Evolutionary conservation across 1,140 invertebrate genomes (phyloP), one percentile per base, ranked within the genome.

Genomic region (Megalonaias nervosa): DNA sequence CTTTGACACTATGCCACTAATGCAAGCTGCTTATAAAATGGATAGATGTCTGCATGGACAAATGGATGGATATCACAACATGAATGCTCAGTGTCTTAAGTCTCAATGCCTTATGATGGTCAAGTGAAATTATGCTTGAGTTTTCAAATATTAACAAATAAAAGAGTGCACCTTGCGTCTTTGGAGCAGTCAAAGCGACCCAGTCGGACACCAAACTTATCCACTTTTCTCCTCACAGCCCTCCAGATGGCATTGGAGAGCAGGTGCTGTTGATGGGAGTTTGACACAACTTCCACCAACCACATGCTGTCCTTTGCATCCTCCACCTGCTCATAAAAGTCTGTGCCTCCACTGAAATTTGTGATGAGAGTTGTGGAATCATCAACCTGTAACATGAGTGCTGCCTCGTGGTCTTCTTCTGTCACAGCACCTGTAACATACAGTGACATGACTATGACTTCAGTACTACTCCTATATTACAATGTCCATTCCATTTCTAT

Each of bases 251-350:
- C 68, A 70, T 87, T 82, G 9, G 81, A 80, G 1, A 85, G 74
- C 19, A 80, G 23, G 14, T 70, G 55, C 16, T 79, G 61, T 15
- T 76, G 71, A 21, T 82, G 67, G 14, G 69, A 73, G 38, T 11
- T 48, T 48, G 11, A 48, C 14, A 85, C 67, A 13, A 93, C 91
- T 81, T 92, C 91, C 0, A 93, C 91, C 16, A 93, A 75, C 92
- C 92, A 93, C 9, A 92, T 91, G 85, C 92, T 92, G 84, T 93
- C 92, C 84, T 93, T 93, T 16, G 92, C 91, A 83, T 93, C 92
- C 81, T 93, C 92, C 6, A 93, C 92, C 76, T 78, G 76, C 58
- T 78, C 76, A 69, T 78, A 73, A 60, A 78, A 78, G 76, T 78
- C 70, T 48, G 74, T 61, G 56, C 91, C 92, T 73, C 91, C 89